These are phyloP conservation scores for Strongylocentrotus purpuratus DNA, from an alignment of 35 echinoderm and acorn worm genomes.

Conservation along the genomic window DNA sequence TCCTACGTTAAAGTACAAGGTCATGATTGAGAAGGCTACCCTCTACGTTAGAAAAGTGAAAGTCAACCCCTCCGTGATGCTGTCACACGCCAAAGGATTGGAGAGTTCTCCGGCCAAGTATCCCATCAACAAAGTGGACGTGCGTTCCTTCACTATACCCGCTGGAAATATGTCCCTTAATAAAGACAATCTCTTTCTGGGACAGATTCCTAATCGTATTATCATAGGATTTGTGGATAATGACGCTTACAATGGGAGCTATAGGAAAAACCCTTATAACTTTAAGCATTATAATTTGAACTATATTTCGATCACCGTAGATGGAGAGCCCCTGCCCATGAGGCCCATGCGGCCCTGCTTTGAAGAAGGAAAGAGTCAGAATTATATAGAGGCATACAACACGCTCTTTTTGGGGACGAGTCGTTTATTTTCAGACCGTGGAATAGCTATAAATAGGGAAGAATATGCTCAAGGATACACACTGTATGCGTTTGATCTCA, in stretches of 20 bases:
- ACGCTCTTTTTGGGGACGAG: constrained; percentile 59
- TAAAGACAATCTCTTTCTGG: constrained; percentile 61
- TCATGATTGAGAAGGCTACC: constrained; percentile 46
- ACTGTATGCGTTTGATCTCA: constrained; percentile 59
- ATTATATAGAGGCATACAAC: constrained; percentile 58
- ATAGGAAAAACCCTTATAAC: constrained; percentile 50
- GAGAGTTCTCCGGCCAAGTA: constrained; percentile 10
- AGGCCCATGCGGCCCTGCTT: constrained; percentile 59
- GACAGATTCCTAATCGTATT: constrained; percentile 46
- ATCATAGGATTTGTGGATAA: constrained; percentile 49
- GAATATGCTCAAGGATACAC: constrained; percentile 61
- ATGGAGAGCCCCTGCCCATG: constrained; percentile 59
- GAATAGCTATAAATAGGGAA: constrained; percentile 47
- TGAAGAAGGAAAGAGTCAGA: constrained; percentile 33
- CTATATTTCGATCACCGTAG: constrained; percentile 51
- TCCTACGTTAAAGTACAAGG: constrained; percentile 43
- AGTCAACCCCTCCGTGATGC: constrained; percentile 53
- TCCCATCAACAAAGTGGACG: constrained; percentile 55
- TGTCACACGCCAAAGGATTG: constrained; percentile 45
- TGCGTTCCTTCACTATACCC: constrained; percentile 60
- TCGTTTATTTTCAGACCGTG: constrained; percentile 36
- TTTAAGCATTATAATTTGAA: constrained; percentile 68
- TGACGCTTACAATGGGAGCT: constrained; percentile 46
- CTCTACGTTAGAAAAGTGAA: constrained; percentile 69
- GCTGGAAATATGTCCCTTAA: constrained; percentile 55